phyloP scores from a whole-genome alignment of 2,797 vertebrate genomes.

The Mycteria americana region DNA sequence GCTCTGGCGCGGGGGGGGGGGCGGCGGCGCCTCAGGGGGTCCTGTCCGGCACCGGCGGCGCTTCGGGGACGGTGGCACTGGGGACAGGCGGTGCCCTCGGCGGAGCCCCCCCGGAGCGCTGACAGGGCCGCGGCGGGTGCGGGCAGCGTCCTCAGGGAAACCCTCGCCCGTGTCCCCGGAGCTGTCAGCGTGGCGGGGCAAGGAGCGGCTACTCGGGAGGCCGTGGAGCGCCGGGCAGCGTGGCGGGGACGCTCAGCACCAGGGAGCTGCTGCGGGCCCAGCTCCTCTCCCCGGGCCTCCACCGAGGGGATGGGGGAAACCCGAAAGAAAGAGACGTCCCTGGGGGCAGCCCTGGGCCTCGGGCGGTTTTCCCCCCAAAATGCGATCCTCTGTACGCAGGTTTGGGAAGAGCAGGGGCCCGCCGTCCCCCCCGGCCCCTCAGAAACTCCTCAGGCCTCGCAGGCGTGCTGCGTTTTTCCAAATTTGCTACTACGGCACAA shows the following conservation, averaged over 20 bases:
- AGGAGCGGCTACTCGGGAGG: too few relatives aligned
- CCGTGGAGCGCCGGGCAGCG: neutral
- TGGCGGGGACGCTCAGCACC: too few relatives aligned
- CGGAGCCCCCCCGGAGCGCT: neutral
- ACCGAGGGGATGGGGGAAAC: neutral
- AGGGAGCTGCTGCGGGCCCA: neutral
- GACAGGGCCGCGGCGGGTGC: neutral
- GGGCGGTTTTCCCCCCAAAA: neutral
- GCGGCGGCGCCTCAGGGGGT: neutral
- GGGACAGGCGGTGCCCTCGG: neutral
- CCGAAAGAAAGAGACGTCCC: too few relatives aligned
- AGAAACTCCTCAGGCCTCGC: neutral
- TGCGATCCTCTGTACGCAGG: accelerated
- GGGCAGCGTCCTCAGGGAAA: neutral
- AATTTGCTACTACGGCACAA: neutral
- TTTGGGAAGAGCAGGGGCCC: neutral
- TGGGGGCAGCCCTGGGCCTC: neutral
- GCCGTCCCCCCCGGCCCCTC: neutral
- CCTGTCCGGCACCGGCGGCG: neutral
- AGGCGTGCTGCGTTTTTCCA: accelerated
- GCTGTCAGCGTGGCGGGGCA: neutral
- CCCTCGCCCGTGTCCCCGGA: too few relatives aligned
- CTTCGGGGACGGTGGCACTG: neutral
- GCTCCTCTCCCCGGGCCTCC: neutral
- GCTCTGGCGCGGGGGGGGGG: neutral